These are phyloP conservation scores for Lipotes vexillifer DNA, from an alignment of 2,113 vertebrate genomes.

Conservation along the genomic window DNA sequence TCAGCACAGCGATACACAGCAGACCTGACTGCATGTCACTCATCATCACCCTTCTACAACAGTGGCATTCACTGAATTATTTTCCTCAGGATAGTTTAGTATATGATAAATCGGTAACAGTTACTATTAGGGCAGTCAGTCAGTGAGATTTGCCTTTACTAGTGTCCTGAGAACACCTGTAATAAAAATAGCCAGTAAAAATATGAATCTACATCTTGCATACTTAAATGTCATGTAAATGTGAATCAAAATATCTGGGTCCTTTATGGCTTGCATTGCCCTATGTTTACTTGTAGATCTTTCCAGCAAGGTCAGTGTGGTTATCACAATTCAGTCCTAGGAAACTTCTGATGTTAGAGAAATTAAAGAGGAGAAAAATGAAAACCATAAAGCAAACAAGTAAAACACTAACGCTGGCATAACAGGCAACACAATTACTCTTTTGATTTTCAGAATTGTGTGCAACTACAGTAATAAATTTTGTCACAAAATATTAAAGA, in stretches of 20 bases:
- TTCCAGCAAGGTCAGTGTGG: neutral
- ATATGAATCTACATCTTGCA: neutral
- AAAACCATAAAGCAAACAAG: neutral
- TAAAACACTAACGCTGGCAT: neutral
- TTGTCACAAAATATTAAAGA: neutral
- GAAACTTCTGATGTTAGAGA: neutral
- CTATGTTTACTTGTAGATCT: neutral
- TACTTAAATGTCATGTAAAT: neutral
- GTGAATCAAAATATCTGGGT: neutral
- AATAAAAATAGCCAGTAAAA: neutral
- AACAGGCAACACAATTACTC: rapidly evolving
- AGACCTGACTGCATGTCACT: rapidly evolving
- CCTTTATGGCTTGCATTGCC: neutral
- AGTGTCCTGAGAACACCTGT: neutral
- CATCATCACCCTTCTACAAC: neutral
- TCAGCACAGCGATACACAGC: rapidly evolving
- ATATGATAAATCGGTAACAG: too few relatives aligned
- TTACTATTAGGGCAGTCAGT: neutral
- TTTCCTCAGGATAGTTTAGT: neutral
- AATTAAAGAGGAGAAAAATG: neutral
- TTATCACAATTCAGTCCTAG: neutral
- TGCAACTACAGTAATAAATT: neutral
- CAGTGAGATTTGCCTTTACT: neutral
- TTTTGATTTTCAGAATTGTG: neutral
- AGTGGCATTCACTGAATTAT: neutral